Evolutionary conservation across 2,888 invertebrate species (phyloP), one percentile per base, ranked within the genome.

Genomic region (Eretmocerus hayati): DNA sequence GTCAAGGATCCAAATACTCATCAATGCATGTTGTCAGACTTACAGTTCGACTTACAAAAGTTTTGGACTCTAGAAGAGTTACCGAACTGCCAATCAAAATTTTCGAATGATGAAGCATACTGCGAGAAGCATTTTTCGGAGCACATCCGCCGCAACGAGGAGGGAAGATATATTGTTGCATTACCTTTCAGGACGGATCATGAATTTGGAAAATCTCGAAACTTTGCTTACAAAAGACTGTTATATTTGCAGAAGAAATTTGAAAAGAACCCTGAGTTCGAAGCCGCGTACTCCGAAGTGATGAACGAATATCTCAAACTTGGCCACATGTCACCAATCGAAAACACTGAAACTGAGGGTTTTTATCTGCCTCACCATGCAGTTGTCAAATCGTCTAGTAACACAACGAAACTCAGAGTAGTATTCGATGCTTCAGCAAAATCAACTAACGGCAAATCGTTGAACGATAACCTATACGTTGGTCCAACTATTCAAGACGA

Each of bases 31-130:
- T 26, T 45, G 11, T 38, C 48, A 4, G 42, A 38, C 3, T 20
- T 37, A 20, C 9, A 20, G 4, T 20, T 2, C 13, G 15, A 20
- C 3, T 3, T 37, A 2, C 21, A 42, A 22, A 43, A 48, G 32
- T 59, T 59, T 42, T 58, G 54, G 57, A 20, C 3, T 18, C 20
- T 37, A 9, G 37, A 37, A 4, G 37, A 37, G 15, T 6, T 20
- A 19, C 8, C 19, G 3, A 9, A 5, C 4, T 21, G 21, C 4
- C 13, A 37, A 37, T 13, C 15, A 33, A n/a, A n/a, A 6, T 20
- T 18, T 13, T 37, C 37, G 9, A 4, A 11, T 5, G 20, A 37
- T 11, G 20, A 19, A 5, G 5, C 15, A 13, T 13, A n/a, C 5
- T 37, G 37, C 20, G 37, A 37, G 15, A 3, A 3, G 11, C 37